Evolutionary conservation across 2,888 invertebrate genomes (phyloP).

Genomic region (Caradrina clavipalpis): DNA sequence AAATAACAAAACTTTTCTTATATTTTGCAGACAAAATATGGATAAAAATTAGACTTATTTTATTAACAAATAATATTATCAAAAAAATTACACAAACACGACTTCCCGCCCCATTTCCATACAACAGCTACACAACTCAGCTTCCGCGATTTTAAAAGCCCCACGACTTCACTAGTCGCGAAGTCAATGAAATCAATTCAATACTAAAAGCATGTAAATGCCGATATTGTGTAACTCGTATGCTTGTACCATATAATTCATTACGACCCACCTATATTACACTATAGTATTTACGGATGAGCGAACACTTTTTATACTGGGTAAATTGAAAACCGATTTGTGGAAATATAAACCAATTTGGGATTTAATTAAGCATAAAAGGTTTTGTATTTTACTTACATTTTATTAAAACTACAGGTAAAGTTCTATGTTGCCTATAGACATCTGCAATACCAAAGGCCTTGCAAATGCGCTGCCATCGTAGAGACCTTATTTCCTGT

Average conservation of each 20-base stretch:
- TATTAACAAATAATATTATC: too few relatives aligned
- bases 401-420: too few relatives aligned
- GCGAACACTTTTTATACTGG: constrained; percentile 1
- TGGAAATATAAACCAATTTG: constrained; percentile 16
- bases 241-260: constrained; percentile 13
- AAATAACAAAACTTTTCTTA: too few relatives aligned
- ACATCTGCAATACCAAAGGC: too few relatives aligned
- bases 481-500: too few relatives aligned
- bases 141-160: background rate
- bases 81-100: too few relatives aligned
- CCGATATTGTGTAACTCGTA: background rate
- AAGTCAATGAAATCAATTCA: constrained; percentile 28
- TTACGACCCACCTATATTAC: background rate
- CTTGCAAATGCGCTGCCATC: too few relatives aligned
- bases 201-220: constrained; percentile 24
- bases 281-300: constrained; percentile 13
- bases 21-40: too few relatives aligned
- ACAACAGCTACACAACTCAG: background rate
- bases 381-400: too few relatives aligned
- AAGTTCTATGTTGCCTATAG: too few relatives aligned
- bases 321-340: constrained; percentile 7
- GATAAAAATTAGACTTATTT: too few relatives aligned
- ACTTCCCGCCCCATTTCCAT: too few relatives aligned
- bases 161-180: background rate
- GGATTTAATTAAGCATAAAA: background rate